Base-by-base conservation (phyloP, 1,140 invertebrate species). In the Triops longicaudatus region DNA sequence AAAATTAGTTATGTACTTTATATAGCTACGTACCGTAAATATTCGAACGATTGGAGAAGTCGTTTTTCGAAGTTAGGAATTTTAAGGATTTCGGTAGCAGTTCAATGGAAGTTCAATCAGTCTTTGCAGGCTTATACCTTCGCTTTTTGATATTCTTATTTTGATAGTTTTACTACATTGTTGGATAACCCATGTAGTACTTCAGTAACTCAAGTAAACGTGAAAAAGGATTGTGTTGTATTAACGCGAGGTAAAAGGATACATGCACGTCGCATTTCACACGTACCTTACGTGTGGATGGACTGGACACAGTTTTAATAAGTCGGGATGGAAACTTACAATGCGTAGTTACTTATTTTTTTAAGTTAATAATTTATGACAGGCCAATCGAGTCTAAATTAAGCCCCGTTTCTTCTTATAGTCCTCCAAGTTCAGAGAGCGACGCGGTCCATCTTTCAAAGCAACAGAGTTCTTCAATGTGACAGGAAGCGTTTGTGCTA, bases 321-420 rank as follows among this genome's bases (percentile, higher is more conserved):
- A 63, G 50, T 63, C 50, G 50, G 50, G 50, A 63, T 63, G 50
- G 50, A 63, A 63, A 63, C 7, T 63, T 63, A 63, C 50, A 9
- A 63, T 63, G 50, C 7, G 17, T 26, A 50, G 75, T 76, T 50
- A 50, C 17, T 26, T 11, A n/a, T 4, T 3, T 1, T 76, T 76
- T 22, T 42, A 50, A 26, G 50, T 74, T 28, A 26, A 78, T 74
- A 80, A 63, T 43, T 43, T 50, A 63, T 44, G 41, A 76, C 50
- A 27, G 44, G 63, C 27, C 10, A n/a, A 76, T 43, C 1, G 3
- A 71, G 26, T 72, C 88, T 90, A 96, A 84, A 98, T 98, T 73
- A 98, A 89, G 75, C 96, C 95, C 79, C 95, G 89, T 83, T 95
- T 93, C 85, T 97, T 97, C 86, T 98, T 98, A 84, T 98, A 98